Conservation (phyloP, 2,113 vertebrate genomes). For the Toxotes chatareus region DNA sequence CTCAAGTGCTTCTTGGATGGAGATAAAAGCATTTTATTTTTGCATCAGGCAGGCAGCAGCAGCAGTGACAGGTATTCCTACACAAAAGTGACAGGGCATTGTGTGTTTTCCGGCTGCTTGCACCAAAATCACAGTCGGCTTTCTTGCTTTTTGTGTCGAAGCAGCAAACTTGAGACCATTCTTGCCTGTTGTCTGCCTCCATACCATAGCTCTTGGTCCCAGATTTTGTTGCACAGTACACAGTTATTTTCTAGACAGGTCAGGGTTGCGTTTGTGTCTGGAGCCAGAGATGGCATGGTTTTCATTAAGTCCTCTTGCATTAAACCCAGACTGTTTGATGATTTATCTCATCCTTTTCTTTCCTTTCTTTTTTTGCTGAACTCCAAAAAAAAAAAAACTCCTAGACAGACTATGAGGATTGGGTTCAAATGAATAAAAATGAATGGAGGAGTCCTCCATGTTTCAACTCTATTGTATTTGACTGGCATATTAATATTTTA, state of each 20-base stretch:
- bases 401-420: not conserved
- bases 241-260: not conserved
- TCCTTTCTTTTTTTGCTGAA: not conserved
- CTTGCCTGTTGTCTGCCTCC: not conserved
- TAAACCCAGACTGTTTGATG: not conserved
- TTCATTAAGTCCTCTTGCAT: not conserved
- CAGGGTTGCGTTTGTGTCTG: not conserved
- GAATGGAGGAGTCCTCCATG: conserved; percentile 6
- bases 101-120: conserved; percentile 29
- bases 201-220: not conserved
- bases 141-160: not conserved
- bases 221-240: conserved; percentile 2
- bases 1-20: conserved; percentile 5
- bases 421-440: conserved; percentile 19
- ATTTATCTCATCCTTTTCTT: not conserved
- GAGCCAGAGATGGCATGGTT: not conserved
- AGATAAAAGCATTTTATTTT: conserved; percentile 11
- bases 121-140: conserved; percentile 2
- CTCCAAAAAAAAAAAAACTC: too few relatives aligned
- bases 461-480: conserved; percentile 21
- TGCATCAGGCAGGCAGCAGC: not conserved
- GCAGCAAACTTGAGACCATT: not conserved
- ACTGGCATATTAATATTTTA: conserved; percentile 51
- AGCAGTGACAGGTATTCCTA: conserved; percentile 35
- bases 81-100: conserved; percentile 7